Evolutionary conservation across 2,113 vertebrate genomes (phyloP).

Genomic region (Nematolebias whitei): DNA sequence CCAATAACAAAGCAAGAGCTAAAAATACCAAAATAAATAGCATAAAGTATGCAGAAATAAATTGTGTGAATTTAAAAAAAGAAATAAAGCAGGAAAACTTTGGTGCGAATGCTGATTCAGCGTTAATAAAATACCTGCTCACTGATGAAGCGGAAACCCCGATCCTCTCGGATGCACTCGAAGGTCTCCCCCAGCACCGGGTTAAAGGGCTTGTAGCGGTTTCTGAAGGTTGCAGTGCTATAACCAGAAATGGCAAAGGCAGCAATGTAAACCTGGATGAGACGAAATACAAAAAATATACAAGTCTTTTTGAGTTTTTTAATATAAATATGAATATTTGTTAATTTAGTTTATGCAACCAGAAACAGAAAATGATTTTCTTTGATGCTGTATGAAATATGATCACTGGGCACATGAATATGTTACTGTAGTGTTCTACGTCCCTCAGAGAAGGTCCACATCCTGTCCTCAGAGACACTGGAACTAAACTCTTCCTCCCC

Average conservation of each 20-base stretch:
- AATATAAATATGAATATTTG: not conserved
- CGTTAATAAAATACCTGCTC: slow-evolving; percentile 82
- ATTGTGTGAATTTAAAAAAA: too few species aligned
- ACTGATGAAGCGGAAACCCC: slow-evolving; percentile 86
- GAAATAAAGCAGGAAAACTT: too few species aligned
- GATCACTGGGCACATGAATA: too few species aligned
- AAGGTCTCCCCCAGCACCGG: slow-evolving; percentile 93
- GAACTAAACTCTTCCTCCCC: too few species aligned
- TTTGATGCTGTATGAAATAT: not conserved
- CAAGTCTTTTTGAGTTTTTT: not conserved
- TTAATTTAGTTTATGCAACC: not conserved
- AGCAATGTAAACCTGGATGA: slow-evolving; percentile 85
- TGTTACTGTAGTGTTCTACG: too few species aligned
- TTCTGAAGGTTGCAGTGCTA: slow-evolving; percentile 87
- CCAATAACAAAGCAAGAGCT: too few species aligned
- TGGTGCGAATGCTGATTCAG: too few species aligned
- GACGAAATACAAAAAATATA: not conserved
- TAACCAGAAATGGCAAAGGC: slow-evolving; percentile 93
- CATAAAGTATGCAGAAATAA: too few species aligned
- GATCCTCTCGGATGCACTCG: slow-evolving; percentile 87
- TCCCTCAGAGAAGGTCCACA: too few species aligned
- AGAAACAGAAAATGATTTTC: not conserved
- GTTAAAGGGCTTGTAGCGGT: slow-evolving; percentile 94
- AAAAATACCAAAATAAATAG: too few species aligned
- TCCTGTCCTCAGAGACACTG: too few species aligned